Conservation (phyloP, 2,113 vertebrate genomes). For the Austrofundulus limnaeus region DNA sequence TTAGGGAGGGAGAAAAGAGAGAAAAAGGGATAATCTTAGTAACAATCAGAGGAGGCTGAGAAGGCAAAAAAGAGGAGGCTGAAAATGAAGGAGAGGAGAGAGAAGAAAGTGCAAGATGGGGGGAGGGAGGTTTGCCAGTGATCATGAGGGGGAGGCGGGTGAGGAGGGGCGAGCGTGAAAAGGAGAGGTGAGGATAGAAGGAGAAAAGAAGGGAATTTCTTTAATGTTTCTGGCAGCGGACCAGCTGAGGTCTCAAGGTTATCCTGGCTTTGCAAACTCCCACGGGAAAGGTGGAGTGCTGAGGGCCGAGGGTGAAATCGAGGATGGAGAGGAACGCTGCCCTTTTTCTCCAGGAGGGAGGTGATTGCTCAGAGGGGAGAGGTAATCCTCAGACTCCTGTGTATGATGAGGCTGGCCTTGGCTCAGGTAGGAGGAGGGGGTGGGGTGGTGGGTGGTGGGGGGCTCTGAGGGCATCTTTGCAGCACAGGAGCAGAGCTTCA, state of each 20-base stretch:
- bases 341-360: conserved; percentile 76
- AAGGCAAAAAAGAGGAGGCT: conserved; percentile 54
- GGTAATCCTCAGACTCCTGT: conserved; percentile 55
- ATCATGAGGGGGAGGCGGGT: conserved; percentile 66
- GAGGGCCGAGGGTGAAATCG: conserved; percentile 68
- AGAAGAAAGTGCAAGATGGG: conserved; percentile 17
- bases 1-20: conserved; percentile 59
- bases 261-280: conserved; percentile 85
- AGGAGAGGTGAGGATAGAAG: conserved; percentile 68
- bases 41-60: conserved; percentile 75
- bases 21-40: conserved; percentile 77
- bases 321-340: conserved; percentile 68
- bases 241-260: conserved; percentile 87
- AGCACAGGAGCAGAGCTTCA: conserved; percentile 24
- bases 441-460: conserved; percentile 54
- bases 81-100: conserved; percentile 54
- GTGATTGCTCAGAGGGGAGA: conserved; percentile 62
- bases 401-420: conserved; percentile 59
- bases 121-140: conserved; percentile 71
- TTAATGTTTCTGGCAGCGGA: conserved; percentile 86
- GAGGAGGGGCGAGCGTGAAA: conserved; percentile 49
- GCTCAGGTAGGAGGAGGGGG: conserved; percentile 67
- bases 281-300: conserved; percentile 90
- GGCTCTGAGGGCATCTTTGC: conserved; percentile 60
- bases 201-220: conserved; percentile 75